Conservation (phyloP, 1,140 invertebrate species). For the Pogonomyrmex californicus region DNA sequence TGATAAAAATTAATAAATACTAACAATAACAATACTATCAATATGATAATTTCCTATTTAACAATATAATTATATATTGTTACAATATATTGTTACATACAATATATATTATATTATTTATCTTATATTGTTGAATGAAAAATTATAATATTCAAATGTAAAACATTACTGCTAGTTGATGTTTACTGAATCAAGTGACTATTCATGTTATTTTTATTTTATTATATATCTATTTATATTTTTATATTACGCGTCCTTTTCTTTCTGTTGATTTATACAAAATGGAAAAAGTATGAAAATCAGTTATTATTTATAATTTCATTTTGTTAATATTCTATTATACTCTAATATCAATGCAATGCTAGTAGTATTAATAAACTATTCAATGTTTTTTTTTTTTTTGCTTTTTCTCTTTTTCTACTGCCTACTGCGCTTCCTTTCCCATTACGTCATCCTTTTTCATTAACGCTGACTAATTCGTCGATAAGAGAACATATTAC, state of each 20-base stretch:
- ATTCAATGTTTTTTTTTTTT: background rate
- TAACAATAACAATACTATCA: no score
- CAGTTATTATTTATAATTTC: background rate
- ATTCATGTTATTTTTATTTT: background rate
- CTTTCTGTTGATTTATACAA: background rate
- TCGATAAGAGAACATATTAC: conserved; percentile 4
- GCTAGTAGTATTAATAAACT: background rate
- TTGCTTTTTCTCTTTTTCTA: background rate
- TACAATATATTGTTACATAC: no score
- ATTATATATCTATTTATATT: background rate
- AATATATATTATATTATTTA: no score
- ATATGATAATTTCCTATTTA: no score
- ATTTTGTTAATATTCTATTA: background rate
- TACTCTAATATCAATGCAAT: background rate
- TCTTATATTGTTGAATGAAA: no score
- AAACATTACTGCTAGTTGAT: no score
- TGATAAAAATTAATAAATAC: no score
- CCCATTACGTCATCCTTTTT: background rate
- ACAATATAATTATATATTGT: no score
- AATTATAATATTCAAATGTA: no score
- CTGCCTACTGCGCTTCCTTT: background rate
- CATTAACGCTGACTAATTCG: conserved; percentile 21
- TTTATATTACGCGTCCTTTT: background rate
- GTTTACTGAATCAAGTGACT: no score
- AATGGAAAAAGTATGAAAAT: background rate